A percentile compares a stretch with the other conserved stretches of the same genome.
Conservation (phyloP, 2,797 vertebrate genomes). For the Megalops cyprinoides region DNA sequence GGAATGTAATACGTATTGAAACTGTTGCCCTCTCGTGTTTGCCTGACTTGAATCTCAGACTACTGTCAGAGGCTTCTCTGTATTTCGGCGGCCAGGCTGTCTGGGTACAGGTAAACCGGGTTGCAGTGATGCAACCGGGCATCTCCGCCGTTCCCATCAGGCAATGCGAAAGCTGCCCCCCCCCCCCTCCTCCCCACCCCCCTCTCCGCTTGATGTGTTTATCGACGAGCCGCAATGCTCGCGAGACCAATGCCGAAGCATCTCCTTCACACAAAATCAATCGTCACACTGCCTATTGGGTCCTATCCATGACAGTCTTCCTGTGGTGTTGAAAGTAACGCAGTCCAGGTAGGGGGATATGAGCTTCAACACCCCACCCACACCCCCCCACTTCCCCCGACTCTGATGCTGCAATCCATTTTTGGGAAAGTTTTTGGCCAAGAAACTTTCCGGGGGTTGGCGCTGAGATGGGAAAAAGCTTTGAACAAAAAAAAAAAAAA, state of each 20-base stretch:
- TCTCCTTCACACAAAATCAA: conserved; percentile 43
- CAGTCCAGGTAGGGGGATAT: not conserved
- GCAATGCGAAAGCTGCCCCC: conserved; percentile 17
- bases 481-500: no score
- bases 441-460: not conserved
- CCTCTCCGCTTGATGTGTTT: conserved; percentile 50
- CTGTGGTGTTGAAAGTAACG: not conserved
- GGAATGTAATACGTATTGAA: not conserved
- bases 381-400: not conserved
- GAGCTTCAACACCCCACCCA: not conserved
- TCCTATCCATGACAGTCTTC: not conserved
- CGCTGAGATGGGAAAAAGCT: not conserved
- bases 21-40: no score
- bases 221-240: conserved; percentile 42
- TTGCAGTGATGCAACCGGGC: not conserved
- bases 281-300: conserved; percentile 34
- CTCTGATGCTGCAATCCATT: no score
- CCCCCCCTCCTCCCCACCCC: no score
- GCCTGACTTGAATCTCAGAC: no score
- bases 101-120: not conserved
- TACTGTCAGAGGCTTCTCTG: not conserved
- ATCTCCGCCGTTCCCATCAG: not conserved
- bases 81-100: not conserved
- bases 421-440: not conserved
- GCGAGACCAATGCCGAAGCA: conserved; percentile 50